Conservation (phyloP, 1,140 invertebrate genomes). For the Pectinophora gossypiella region DNA sequence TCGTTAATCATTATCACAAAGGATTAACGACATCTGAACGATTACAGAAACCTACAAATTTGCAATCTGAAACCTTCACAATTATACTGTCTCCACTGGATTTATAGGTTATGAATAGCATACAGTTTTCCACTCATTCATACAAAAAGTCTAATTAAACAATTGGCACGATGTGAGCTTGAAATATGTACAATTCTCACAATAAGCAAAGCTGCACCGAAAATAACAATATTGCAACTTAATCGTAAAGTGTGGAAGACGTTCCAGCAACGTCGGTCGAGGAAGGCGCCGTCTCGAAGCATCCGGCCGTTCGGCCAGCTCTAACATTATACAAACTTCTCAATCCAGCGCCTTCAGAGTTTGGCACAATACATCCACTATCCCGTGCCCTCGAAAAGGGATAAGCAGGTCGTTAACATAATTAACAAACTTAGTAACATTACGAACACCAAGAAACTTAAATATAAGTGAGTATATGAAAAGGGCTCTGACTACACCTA, state of each 20-base stretch:
- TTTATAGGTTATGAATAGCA: slow-evolving; percentile 20
- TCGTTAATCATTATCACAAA: slow-evolving; percentile 18
- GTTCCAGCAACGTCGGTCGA: slow-evolving; percentile 20
- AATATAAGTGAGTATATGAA: background rate
- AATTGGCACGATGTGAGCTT: slow-evolving; percentile 43
- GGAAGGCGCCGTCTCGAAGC: background rate
- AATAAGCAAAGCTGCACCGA: slow-evolving; percentile 3
- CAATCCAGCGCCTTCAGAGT: slow-evolving; percentile 11
- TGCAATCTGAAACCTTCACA: background rate
- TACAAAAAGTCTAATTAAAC: slow-evolving; percentile 24
- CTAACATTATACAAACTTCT: slow-evolving; percentile 3
- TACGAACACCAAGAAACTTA: background rate
- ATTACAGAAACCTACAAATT: background rate
- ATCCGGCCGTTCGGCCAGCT: no score
- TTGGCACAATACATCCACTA: slow-evolving; percentile 49
- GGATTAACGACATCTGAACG: slow-evolving; percentile 10
- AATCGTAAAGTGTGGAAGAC: slow-evolving; percentile 11
- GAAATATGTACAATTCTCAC: slow-evolving; percentile 32
- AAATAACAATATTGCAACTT: background rate
- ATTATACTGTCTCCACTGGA: slow-evolving; percentile 34
- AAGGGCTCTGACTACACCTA: no score
- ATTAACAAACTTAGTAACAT: slow-evolving; percentile 13
- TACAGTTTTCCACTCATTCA: slow-evolving; percentile 8
- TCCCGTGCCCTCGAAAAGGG: slow-evolving; percentile 44
- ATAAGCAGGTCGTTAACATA: slow-evolving; percentile 42